Conservation (phyloP, 1,140 invertebrate species). For the Zaprionus capensis region DNA sequence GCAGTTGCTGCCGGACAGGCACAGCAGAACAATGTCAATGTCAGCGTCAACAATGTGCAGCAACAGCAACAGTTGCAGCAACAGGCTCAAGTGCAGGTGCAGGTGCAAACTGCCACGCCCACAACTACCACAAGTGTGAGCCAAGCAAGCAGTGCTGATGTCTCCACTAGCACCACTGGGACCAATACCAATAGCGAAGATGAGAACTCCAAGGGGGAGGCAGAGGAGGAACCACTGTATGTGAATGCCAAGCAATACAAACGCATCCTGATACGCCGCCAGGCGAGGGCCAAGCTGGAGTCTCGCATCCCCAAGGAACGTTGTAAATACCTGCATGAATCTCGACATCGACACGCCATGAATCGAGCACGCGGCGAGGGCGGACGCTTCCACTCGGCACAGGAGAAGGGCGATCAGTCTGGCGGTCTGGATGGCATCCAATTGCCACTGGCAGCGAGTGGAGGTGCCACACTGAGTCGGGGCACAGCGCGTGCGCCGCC, state of each 20-base stretch:
- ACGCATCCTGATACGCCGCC: slow-evolving; percentile 94
- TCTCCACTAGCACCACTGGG: slow-evolving; percentile 73
- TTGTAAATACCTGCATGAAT: slow-evolving; percentile 99
- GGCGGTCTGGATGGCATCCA: slow-evolving; percentile 51
- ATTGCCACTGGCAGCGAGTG: slow-evolving; percentile 48
- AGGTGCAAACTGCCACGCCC: slow-evolving; percentile 26
- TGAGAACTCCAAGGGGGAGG: slow-evolving; percentile 86
- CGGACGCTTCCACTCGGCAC: slow-evolving; percentile 95
- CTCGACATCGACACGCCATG: slow-evolving; percentile 98
- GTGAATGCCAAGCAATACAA: slow-evolving; percentile 99
- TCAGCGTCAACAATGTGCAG: slow-evolving; percentile 24
- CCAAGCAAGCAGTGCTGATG: slow-evolving; percentile 56
- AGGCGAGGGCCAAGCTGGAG: slow-evolving; percentile 95
- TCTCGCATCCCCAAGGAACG: slow-evolving; percentile 98
- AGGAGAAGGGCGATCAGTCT: slow-evolving; percentile 66
- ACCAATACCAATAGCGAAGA: slow-evolving; percentile 72
- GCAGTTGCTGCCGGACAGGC: slow-evolving; percentile 17
- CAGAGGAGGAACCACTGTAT: slow-evolving; percentile 97
- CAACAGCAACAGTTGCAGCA: slow-evolving; percentile 52
- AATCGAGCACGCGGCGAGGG: slow-evolving; percentile 98
- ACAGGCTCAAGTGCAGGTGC: slow-evolving; percentile 36
- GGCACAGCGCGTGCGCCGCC: slow-evolving; percentile 69
- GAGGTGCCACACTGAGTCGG: slow-evolving; percentile 55
- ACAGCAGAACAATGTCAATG: slow-evolving; percentile 9
- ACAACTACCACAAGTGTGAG: slow-evolving; percentile 54